Percentiles rank a stretch among this genome's conserved stretches.
Evolutionary conservation across 2,888 invertebrate species (phyloP).

Genomic region (Scrobipalpa costella): DNA sequence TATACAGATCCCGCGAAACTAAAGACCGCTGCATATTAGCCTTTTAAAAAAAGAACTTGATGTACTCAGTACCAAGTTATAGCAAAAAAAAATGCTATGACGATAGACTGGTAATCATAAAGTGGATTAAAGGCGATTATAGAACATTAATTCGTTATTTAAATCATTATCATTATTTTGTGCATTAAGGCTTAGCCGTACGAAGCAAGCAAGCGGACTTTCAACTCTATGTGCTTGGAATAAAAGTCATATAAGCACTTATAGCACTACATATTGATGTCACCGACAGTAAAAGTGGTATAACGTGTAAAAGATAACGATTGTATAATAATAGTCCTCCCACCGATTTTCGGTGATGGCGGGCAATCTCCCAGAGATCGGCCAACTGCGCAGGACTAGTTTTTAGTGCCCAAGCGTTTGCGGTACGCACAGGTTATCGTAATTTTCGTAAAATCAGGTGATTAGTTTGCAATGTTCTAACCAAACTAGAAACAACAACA

Average conservation of each 20-base stretch:
- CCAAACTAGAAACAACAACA: too few relatives aligned
- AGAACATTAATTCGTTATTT: constrained; percentile 11
- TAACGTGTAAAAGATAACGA: too few relatives aligned
- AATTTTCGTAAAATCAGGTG: too few relatives aligned
- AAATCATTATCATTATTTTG: not conserved
- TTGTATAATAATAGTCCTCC: too few relatives aligned
- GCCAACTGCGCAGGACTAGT: too few relatives aligned
- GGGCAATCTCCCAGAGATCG: too few relatives aligned
- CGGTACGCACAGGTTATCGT: too few relatives aligned
- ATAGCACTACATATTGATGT: not conserved
- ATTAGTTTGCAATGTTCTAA: too few relatives aligned
- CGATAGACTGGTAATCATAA: constrained; percentile 19
- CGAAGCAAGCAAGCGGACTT: not conserved
- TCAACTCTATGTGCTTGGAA: not conserved
- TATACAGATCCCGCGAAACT: not conserved
- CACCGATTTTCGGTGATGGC: too few relatives aligned
- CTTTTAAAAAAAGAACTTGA: not conserved
- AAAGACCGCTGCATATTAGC: not conserved
- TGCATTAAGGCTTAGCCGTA: not conserved
- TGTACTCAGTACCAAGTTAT: constrained; percentile 8
- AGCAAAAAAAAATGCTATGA: constrained; percentile 19
- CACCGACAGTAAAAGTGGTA: not conserved
- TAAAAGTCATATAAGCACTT: not conserved
- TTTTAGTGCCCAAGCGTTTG: too few relatives aligned
- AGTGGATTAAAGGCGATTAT: constrained; percentile 23